A percentile compares a stretch with the other conserved stretches of the same genome.
phyloP scores from a whole-genome alignment of 2,113 vertebrate genomes.

The Hiodon alosoides region DNA sequence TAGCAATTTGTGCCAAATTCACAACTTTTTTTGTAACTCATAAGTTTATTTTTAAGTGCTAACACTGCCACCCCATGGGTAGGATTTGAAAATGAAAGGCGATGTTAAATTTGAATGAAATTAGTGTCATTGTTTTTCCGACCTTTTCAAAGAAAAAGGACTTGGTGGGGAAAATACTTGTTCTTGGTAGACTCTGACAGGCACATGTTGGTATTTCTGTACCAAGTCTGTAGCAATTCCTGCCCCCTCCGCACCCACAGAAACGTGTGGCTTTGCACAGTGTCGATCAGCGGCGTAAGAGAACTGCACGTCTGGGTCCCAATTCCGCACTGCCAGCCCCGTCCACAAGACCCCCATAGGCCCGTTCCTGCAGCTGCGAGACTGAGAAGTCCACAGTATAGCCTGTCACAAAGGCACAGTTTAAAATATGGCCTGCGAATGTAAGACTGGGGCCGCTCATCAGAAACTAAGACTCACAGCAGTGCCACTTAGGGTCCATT shows the following conservation, averaged over 20 bases:
- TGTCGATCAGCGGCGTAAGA: background rate
- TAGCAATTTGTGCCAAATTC: slow-evolving; percentile 9
- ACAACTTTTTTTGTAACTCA: background rate
- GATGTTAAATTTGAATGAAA: background rate
- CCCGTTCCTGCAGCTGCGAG: background rate
- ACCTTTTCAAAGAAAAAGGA: background rate
- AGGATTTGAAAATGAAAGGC: slow-evolving; percentile 11
- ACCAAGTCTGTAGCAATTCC: background rate
- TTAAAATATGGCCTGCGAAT: too few relatives aligned
- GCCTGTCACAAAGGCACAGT: too few relatives aligned
- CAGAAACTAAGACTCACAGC: too few relatives aligned
- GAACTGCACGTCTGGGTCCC: background rate
- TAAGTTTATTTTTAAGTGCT: background rate
- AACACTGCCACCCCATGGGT: slow-evolving; percentile 32
- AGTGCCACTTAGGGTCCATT: too few relatives aligned
- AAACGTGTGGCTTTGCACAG: background rate
- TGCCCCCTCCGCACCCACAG: background rate
- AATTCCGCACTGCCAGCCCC: background rate
- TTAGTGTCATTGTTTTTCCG: too few relatives aligned
- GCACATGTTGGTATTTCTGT: too few relatives aligned
- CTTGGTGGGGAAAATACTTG: too few relatives aligned
- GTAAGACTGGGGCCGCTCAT: too few relatives aligned
- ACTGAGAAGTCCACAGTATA: too few relatives aligned
- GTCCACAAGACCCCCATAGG: background rate
- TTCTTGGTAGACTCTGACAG: too few relatives aligned